Conservation (phyloP, 2,797 vertebrate genomes). For the Acanthurus leucopareius region DNA sequence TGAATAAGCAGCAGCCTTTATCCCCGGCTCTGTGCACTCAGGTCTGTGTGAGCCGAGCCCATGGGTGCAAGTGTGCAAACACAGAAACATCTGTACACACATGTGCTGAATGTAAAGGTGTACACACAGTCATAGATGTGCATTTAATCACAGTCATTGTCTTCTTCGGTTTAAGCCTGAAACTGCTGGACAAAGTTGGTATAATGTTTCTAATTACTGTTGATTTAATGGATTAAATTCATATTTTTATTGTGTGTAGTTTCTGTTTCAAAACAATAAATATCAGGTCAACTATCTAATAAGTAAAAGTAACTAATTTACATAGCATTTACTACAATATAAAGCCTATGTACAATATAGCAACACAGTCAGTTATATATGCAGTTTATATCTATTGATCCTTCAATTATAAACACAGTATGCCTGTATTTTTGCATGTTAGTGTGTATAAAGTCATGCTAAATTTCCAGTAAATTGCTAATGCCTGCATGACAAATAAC, state of each 20-base stretch:
- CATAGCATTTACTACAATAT: background rate
- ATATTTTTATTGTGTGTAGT: background rate
- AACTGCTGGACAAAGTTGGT: background rate
- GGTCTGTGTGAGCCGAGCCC: slow-evolving; percentile 36
- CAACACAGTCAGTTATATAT: background rate
- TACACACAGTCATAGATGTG: background rate
- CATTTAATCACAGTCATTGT: background rate
- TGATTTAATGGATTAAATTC: background rate
- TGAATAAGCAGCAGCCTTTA: slow-evolving; percentile 58
- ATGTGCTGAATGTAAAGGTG: slow-evolving; percentile 27
- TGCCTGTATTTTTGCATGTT: background rate
- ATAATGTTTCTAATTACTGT: background rate
- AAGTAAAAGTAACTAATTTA: background rate
- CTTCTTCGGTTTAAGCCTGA: background rate
- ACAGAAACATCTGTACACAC: slow-evolving; percentile 30
- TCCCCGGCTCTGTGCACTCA: slow-evolving; percentile 30
- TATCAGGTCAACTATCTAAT: background rate
- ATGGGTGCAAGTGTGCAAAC: slow-evolving; percentile 33
- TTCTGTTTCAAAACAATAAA: background rate
- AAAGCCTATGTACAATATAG: background rate
- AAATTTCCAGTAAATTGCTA: background rate
- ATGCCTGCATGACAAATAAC: background rate
- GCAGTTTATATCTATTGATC: background rate
- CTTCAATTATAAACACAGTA: background rate
- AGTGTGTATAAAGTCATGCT: background rate